These are phyloP conservation scores for Tokudaia tokunoshimensis DNA, from an alignment of 2,797 vertebrate species.

Conservation along the genomic window DNA sequence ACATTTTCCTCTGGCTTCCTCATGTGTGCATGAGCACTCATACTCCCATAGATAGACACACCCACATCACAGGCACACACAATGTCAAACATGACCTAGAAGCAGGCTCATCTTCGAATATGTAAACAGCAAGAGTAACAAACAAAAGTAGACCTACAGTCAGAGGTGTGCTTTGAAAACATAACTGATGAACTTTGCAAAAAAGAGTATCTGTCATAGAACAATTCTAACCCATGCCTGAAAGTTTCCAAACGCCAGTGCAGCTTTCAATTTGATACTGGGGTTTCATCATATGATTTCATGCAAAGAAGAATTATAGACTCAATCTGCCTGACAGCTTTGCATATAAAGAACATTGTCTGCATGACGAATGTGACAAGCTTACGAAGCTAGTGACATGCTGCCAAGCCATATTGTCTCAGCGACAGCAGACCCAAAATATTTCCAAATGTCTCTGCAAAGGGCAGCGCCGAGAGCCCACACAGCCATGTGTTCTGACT, in stretches of 20 bases:
- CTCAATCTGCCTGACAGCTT: slow-evolving; percentile 85
- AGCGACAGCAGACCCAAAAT: slow-evolving; percentile 80
- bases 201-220: slow-evolving; percentile 83
- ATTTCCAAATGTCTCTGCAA: slow-evolving; percentile 84
- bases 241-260: slow-evolving; percentile 86
- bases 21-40: no score
- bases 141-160: not conserved
- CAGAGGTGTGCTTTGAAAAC: slow-evolving; percentile 64
- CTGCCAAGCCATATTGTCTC: slow-evolving; percentile 83
- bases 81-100: slow-evolving; percentile 46
- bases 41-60: no score
- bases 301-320: slow-evolving; percentile 86
- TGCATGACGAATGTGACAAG: slow-evolving; percentile 84
- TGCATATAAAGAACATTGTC: slow-evolving; percentile 84
- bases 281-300: slow-evolving; percentile 86
- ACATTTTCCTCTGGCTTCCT: not conserved
- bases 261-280: slow-evolving; percentile 87
- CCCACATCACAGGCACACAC: not conserved
- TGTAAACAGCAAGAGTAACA: not conserved
- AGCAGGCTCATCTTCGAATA: not conserved
- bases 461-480: slow-evolving; percentile 79
- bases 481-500: slow-evolving; percentile 81
- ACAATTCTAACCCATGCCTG: slow-evolving; percentile 83
- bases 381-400: slow-evolving; percentile 86
- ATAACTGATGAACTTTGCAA: slow-evolving; percentile 70